Conservation (phyloP, 2,888 invertebrate species). For the Oscheius sp. region DNA sequence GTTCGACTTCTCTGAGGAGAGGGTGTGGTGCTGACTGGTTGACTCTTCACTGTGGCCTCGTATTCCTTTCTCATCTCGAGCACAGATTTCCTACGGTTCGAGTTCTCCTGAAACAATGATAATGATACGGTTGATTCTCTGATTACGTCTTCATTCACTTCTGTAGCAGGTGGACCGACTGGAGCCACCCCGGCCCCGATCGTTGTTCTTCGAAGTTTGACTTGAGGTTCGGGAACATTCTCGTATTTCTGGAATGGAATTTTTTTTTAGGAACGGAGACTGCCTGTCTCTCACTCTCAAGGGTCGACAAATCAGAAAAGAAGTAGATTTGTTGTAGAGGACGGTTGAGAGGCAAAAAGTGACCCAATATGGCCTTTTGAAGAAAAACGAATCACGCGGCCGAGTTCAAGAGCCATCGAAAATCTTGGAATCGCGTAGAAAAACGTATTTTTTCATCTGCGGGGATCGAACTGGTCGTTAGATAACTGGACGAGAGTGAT, state of each 20-base stretch:
- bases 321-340: too few relatives aligned
- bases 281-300: too few relatives aligned
- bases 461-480: too few relatives aligned
- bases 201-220: background rate
- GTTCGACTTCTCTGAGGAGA: conserved; percentile 28
- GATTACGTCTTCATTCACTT: background rate
- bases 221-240: background rate
- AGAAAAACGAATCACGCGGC: too few relatives aligned
- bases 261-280: background rate
- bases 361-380: too few relatives aligned
- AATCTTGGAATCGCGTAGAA: too few relatives aligned
- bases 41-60: conserved; percentile 14
- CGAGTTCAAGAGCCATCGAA: too few relatives aligned
- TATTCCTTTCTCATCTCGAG: conserved; percentile 30
- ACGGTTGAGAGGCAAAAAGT: too few relatives aligned
- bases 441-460: too few relatives aligned
- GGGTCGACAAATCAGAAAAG: too few relatives aligned
- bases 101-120: background rate
- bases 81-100: conserved; percentile 16
- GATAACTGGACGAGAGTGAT: too few relatives aligned
- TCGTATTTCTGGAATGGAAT: background rate
- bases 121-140: background rate
- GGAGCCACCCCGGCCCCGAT: background rate
- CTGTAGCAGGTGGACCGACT: background rate
- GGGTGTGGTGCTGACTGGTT: background rate